Base-by-base conservation (phyloP, 1,140 invertebrate species). In the Drosophila jambulina region DNA sequence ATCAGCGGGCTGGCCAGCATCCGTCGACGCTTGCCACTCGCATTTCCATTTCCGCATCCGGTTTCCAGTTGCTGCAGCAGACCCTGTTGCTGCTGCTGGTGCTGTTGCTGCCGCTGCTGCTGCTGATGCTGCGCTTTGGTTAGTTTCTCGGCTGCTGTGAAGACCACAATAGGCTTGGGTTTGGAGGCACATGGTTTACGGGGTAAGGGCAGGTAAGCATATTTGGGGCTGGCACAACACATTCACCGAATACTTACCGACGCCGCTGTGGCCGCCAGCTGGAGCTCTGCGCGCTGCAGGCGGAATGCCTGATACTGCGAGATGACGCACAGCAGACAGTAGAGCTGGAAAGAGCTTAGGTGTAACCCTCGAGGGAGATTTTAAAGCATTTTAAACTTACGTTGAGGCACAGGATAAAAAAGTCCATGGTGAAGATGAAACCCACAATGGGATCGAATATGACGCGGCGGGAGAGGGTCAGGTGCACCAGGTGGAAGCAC, bases 341-440 rank as follows among this genome's bases (percentile, higher is more conserved):
- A 91, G 34, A 91, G 80, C 87, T 91, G 43, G 38, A 45, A 19
- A 9, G 21, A 0, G 9, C 19, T 36, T n/a, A 29, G 19, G 17
- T 32, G 40, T 19, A 10, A 13, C 10, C 49, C 12, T 13, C 4
- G 4, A 32, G 19, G 17, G 23, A 4, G 23, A 27, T 6, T 27
- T 32, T 19, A 10, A 2, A n/a, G 23, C 7, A 7, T 2, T 17
- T 12, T 9, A n/a, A 8, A 82, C 88, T 91, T 58, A 91, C 90
- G 49, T 91, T 91, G 57, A 91, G 82, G 58, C 90, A 91, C 48
- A 90, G 67, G 5, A 91, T 76, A 46, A 91, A 91, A 43, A 91
- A 91, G 59, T 90, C 90, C 58, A 91, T 83, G 53, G 90, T 91
- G 53, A 91, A 91, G 53, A 91, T 82, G 57, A 91, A 91, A 19